Evolutionary conservation across 2,888 invertebrate species (phyloP).

Genomic region (Meteorus colon): DNA sequence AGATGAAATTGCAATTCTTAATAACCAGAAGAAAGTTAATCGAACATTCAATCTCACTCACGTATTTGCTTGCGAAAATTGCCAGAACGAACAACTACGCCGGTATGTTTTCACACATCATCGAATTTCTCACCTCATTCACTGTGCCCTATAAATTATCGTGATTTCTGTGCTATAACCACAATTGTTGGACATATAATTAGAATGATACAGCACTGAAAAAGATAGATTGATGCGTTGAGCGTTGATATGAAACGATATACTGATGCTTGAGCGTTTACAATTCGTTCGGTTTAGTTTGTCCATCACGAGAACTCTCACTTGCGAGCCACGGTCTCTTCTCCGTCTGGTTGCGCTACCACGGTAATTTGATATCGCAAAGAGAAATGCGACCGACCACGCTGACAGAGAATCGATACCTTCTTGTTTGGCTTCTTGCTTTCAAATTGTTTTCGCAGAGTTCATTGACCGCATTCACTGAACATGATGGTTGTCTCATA

Average conservation of each 20-base stretch:
- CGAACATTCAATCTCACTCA: background rate
- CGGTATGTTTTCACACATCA: no score
- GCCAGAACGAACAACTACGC: no score
- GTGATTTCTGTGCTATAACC: background rate
- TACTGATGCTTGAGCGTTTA: background rate
- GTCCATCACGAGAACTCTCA: background rate
- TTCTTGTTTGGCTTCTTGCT: conserved; percentile 63
- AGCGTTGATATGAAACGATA: background rate
- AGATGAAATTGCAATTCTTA: background rate
- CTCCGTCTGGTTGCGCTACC: conserved; percentile 34
- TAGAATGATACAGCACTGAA: background rate
- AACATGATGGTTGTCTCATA: conserved; percentile 11
- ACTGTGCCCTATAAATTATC: no score
- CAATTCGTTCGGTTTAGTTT: background rate
- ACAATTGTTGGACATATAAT: background rate
- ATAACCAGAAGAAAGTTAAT: background rate
- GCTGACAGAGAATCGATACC: conserved; percentile 66
- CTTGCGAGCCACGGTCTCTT: background rate
- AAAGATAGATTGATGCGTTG: no score
- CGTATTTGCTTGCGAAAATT: background rate
- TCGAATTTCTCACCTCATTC: no score
- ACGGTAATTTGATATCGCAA: conserved; percentile 65
- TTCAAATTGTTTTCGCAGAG: conserved; percentile 24
- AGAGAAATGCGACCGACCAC: conserved; percentile 63
- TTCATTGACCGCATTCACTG: conserved; percentile 48